A percentile compares a stretch with the other conserved stretches of the same genome.
Evolutionary conservation across 2,888 invertebrate species (phyloP).

Genomic region (Papilio gigon): DNA sequence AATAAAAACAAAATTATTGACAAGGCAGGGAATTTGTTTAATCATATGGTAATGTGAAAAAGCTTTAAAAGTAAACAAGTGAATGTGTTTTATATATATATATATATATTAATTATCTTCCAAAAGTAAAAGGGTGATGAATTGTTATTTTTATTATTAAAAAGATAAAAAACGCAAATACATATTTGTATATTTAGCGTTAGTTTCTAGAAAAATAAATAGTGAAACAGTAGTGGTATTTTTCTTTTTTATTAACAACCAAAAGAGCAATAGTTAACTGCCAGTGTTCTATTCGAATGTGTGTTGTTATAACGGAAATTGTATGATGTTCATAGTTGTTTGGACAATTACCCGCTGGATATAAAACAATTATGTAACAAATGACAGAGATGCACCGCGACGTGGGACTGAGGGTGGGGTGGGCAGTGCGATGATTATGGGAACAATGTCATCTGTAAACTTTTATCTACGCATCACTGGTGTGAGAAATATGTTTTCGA

Average conservation of each 20-base stretch:
- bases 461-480: slow-evolving; percentile 61
- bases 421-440: slow-evolving; percentile 65
- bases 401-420: slow-evolving; percentile 69
- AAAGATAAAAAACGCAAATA: neutral
- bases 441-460: slow-evolving; percentile 73
- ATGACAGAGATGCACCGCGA: slow-evolving; percentile 59
- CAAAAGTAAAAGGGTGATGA: slow-evolving; percentile 7
- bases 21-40: slow-evolving; percentile 8
- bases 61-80: slow-evolving; percentile 18
- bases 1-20: slow-evolving; percentile 35
- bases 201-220: neutral
- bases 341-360: slow-evolving; percentile 62
- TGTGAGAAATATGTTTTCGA: slow-evolving; percentile 53
- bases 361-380: slow-evolving; percentile 73
- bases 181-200: neutral
- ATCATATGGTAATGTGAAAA: slow-evolving; percentile 19
- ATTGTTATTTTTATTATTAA: neutral
- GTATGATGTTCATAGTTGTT: slow-evolving; percentile 57
- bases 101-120: slow-evolving; percentile 16
- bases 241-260: neutral
- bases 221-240: too few species aligned
- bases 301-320: slow-evolving; percentile 56
- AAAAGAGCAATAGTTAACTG: neutral
- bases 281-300: slow-evolving; percentile 25
- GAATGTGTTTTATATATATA: slow-evolving; percentile 11